Evolutionary conservation across 2,113 vertebrate genomes (phyloP), one percentile per base, ranked within the genome.

Genomic region (Gymnogyps californianus): DNA sequence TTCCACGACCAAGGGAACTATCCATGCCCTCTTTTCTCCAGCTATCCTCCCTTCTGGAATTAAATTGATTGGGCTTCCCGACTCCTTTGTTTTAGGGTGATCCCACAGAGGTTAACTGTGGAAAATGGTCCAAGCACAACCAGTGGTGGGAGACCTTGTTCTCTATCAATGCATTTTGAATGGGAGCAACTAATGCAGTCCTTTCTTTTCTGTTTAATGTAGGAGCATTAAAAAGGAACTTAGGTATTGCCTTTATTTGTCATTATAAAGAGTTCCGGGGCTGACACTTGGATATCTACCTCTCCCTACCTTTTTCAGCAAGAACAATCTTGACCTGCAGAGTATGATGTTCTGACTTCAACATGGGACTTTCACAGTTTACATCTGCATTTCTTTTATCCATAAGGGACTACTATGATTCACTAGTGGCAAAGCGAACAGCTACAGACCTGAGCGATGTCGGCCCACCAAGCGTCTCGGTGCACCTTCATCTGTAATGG

Each of bases 41-140:
- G n/a, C 31, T 49, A 19, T 8, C 11, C 11, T 80, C 16, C 28
- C 25, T 80, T 76, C 66, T 34, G 34, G 21, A 79, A 42, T 58
- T 36, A 55, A 18, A 28, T 59, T 66, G 34, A 16, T 24, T 66
- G 0, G 4, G 4, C 38, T 89, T 72, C 65, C 49, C 6, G 2
- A 17, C 2, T 81, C 2, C 71, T 92, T 72, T 59, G 40, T 9
- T 95, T 77, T 66, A 90, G 32, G 16, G 22, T n/a, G 10, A 36
- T 66, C 19, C 19, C 0, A 0, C 11, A 77, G 42, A 67, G 26
- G 11, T 44, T 64, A 59, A 40, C 26, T 54, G 19, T 40, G 44
- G 26, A 65, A 82, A 82, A 75, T 9, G 8, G 11, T 65, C 13
- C 32, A 49, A 58, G 31, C 28, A 55, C 28, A 90, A 28, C 8